Evolutionary conservation across 2,797 vertebrate genomes (phyloP), one percentile per base, ranked within the genome.

Genomic region (Danio aesculapii): DNA sequence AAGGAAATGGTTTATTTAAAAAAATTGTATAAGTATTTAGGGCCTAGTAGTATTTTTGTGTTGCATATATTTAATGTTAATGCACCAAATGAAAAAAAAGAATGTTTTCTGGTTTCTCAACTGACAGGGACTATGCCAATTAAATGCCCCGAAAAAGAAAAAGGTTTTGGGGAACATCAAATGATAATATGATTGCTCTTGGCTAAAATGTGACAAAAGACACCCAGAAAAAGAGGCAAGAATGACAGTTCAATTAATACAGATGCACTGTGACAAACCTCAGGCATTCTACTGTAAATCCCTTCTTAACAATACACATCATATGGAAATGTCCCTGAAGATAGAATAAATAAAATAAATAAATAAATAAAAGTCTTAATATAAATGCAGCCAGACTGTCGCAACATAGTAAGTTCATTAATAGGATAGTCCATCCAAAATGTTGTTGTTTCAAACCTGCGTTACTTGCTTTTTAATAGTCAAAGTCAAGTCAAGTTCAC

Each of bases 101-200:
- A 21, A 8, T 13, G 46, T 21, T 68, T 69, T 52, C 47, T 6
- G 50, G 58, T 63, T 41, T 50, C 12, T 19, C 8, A 5, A 52
- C 8, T 41, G 8, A 0, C 90, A 87, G 74, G 94, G 94, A 75
- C 3, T 55, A 52, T 49, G 17, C 12, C 44, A n/a, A 66, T 57
- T 55, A 30, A 47, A 67, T 68, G 46, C 9, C 6, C 46, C 47
- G 2, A 19, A 68, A 67, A 47, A 61, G n/a, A 69, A 59, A 69
- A 76, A 66, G 19, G 52, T 7, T 17, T 74, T 75, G 6, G 12
- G 30, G 4, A 16, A 8, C 14, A 30, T 62, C 21, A 61, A 61
- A 79, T 43, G 46, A 62, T 17, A 70, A 43, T 70, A 21, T 52
- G 39, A 62, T 5, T 62, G 39, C 14, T 57, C 61, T 39, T 69